Base-by-base conservation (phyloP, 2,113 vertebrate species). In the Phalacrocorax carbo region DNA sequence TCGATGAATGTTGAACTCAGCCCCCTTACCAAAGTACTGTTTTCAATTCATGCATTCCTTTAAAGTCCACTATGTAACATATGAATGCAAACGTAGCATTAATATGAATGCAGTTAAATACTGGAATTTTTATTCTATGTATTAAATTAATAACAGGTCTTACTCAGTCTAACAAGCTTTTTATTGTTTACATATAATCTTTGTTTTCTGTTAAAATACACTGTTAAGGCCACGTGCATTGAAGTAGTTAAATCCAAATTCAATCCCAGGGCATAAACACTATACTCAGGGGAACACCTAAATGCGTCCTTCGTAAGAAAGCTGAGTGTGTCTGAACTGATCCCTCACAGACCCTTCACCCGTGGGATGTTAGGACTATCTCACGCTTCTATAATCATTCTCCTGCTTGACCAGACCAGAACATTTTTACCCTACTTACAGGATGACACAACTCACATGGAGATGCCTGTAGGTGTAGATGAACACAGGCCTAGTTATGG, bases 61-160 rank as follows among this genome's bases (percentile, higher is more conserved):
- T 54, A 71, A 32, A 87, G 34, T 40, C 36, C 30, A 57, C 40
- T 82, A 65, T 4, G 58, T 62, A 94, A 95, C 5, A 2, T 40
- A 85, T 52, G 88, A 81, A 93, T 40, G 27, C 66, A 89, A 84
- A 79, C 4, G 7, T 25, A 72, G 66, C 34, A 85, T 80, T 95
- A 94, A 95, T 44, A 79, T 5, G 61, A 90, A 89, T n/a, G 54
- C 27, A 82, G 72, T 92, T 93, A 94, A 96, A 89, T 49, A 76
- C 8, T 66, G 77, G 83, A 83, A 79, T 84, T 94, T 93, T 86
- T 83, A 81, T 90, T 78, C 68, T 78, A 30, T 5, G 16, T n/a
- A 65, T 86, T 94, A 88, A 91, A 94, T 52, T 84, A 94, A 57
- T 75, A 71, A 81, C 61, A 91, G 61, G 57, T 68, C 65, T 87